Evolutionary conservation across 2,888 invertebrate species (phyloP), one percentile per base, ranked within the genome.

Genomic region (Chymomyza procnemis): DNA sequence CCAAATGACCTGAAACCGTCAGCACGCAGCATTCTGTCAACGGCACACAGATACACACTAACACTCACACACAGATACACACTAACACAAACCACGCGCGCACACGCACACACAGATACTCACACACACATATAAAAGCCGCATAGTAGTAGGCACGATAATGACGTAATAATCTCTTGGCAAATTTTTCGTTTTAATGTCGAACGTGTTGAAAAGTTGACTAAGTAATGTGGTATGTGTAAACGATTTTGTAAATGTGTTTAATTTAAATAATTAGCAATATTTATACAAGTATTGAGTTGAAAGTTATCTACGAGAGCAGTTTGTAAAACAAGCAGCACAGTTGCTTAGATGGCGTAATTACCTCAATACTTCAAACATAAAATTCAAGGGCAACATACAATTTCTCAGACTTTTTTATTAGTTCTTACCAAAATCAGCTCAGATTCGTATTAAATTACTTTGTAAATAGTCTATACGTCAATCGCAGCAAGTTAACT

Each of bases 191-290:
- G 56, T 56, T 21, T 48, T 56, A 47, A 48, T 63, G 63, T 55
- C 19, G 46, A 46, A 62, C 46, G 55, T 55, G 62, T 56, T 55
- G 9, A 62, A 21, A 41, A 22, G 41, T n/a, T n/a, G 21, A n/a
- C 22, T 3, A 52, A 61, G 30, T 4, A 54, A 19, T 54, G 22
- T 19, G 54, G 12, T 46, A n/a, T 54, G 5, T 47, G 61, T 55
- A 34, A 14, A 18, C 60, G 69, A 56, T 34, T 60, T 18, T 61
- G 34, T 54, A 58, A 60, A 64, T 46, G 52, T 54, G 65, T 65
- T n/a, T 50, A 55, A 60, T 65, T 34, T 59, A 60, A 46, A 59
- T 59, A 60, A 59, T 58, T 65, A 65, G 46, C 46, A 16, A 50
- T n/a, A 50, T 50, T 18, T 19, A 50, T 18, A 18, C 19, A 18